Evolutionary conservation across 1,140 invertebrate genomes (phyloP).

Genomic region (Drosophila bifasciata): DNA sequence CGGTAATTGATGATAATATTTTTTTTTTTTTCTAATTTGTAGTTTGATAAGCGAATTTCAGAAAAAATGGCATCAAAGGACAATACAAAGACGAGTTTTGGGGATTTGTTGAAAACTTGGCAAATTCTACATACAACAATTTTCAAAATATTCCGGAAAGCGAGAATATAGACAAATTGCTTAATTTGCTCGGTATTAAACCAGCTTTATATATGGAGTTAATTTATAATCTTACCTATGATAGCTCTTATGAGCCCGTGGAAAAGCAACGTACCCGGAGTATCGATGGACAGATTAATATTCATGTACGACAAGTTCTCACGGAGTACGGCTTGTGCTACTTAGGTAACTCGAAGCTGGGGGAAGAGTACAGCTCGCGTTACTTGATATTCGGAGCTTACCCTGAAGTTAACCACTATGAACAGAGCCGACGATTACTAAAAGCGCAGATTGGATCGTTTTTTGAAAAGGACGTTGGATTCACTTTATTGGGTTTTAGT

Average conservation of each 20-base stretch:
- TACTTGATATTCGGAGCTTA: constrained; percentile 63
- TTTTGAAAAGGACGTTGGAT: constrained; percentile 62
- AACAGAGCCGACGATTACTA: constrained; percentile 3
- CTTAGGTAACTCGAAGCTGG: constrained; percentile 59
- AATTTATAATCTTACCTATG: constrained; percentile 75
- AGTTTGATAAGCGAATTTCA: constrained; percentile 4
- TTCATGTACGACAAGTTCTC: constrained; percentile 65
- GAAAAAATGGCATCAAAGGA: constrained; percentile 35
- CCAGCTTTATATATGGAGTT: constrained; percentile 73
- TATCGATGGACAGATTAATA: constrained; percentile 54
- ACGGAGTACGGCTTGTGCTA: constrained; percentile 82
- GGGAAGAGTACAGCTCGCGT: constrained; percentile 57
- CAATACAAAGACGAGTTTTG: constrained; percentile 46
- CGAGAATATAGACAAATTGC: constrained; percentile 45
- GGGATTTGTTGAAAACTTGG: constrained; percentile 74
- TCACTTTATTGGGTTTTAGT: constrained; percentile 44
- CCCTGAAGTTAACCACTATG: constrained; percentile 48
- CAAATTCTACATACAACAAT: constrained; percentile 77
- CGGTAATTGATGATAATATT: constrained; percentile 64
- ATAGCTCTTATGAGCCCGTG: constrained; percentile 51
- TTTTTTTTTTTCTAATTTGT: no score
- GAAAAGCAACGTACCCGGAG: constrained; percentile 46
- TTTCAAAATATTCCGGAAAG: constrained; percentile 72
- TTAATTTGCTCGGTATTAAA: constrained; percentile 47
- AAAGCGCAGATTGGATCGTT: constrained; percentile 48